A percentile compares a stretch with the other conserved stretches of the same genome.
These are phyloP conservation scores for Caerostris darwini DNA, from an alignment of 1,140 invertebrate genomes.

Conservation along the genomic window DNA sequence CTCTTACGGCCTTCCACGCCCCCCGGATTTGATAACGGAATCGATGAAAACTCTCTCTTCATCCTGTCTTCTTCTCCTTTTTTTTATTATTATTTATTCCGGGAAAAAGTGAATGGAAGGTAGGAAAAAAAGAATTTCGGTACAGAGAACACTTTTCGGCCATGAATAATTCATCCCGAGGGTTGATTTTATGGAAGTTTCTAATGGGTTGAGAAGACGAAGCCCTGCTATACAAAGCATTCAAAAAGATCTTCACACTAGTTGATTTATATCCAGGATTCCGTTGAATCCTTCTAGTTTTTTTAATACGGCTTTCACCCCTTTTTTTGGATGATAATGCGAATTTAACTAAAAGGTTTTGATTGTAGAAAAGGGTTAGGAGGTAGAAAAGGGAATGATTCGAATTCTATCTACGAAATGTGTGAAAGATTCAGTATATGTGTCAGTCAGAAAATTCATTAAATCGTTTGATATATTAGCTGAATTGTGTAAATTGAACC, in stretches of 20 bases:
- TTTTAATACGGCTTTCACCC: not conserved
- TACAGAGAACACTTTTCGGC: slow-evolving; percentile 38
- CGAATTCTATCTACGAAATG: not conserved
- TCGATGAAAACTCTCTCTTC: slow-evolving; percentile 4
- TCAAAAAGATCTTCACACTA: slow-evolving; percentile 17
- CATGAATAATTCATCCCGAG: slow-evolving; percentile 59
- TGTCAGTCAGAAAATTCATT: not conserved
- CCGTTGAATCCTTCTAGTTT: not conserved
- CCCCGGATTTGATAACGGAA: slow-evolving; percentile 19
- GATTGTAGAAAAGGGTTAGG: not conserved
- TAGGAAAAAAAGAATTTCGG: slow-evolving; percentile 6
- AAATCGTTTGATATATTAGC: not conserved
- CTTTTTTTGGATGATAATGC: not conserved
- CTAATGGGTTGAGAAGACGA: slow-evolving; percentile 33
- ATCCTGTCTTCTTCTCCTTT: not conserved
- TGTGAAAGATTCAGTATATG: not conserved
- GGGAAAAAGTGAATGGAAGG: slow-evolving; percentile 47
- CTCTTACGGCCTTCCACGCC: not conserved
- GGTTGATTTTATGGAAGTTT: slow-evolving; percentile 56
- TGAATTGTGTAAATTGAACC: no score
- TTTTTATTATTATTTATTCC: not conserved
- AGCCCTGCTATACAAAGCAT: not conserved
- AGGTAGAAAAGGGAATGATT: not conserved
- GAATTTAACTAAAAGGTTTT: slow-evolving; percentile 41
- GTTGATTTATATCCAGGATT: slow-evolving; percentile 54